phyloP scores from a whole-genome alignment of 2,888 invertebrate species.

The Gastrophysa polygoni region DNA sequence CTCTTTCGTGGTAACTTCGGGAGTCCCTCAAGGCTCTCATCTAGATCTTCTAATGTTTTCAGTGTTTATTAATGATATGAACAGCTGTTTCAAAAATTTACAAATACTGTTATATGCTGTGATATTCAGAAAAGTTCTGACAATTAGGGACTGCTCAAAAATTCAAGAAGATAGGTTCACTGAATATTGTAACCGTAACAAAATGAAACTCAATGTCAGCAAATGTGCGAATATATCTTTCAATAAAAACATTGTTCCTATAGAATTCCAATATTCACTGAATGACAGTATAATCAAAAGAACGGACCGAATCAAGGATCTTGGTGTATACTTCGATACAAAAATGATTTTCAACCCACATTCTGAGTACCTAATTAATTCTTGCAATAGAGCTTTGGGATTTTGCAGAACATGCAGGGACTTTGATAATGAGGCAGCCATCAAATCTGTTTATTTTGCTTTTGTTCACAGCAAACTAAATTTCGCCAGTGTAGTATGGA shows the following conservation, averaged over 20 bases:
- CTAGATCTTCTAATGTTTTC: background rate
- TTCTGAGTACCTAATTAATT: background rate
- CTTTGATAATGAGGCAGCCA: background rate
- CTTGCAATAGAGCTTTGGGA: background rate
- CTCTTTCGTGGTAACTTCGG: background rate
- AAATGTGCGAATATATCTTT: too few relatives aligned
- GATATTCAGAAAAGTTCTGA: too few relatives aligned
- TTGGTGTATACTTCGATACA: background rate
- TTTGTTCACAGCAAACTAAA: conserved; percentile 2
- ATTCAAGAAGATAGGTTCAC: too few relatives aligned
- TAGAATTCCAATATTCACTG: background rate
- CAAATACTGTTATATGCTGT: too few relatives aligned
- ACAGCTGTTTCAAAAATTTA: too few relatives aligned
- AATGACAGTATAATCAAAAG: background rate
- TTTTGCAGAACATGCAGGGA: conserved; percentile 5
- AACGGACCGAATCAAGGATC: conserved; percentile 2
- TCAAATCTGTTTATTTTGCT: conserved; percentile 7
- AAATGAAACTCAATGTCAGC: too few relatives aligned
- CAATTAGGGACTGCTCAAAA: too few relatives aligned
- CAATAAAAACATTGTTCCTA: background rate
- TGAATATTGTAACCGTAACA: too few relatives aligned
- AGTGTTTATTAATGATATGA: background rate
- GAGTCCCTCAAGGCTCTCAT: background rate
- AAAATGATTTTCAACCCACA: background rate
- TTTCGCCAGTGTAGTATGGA: conserved; percentile 1